These are phyloP conservation scores for Noctua janthe DNA, from an alignment of 2,888 invertebrate species.

Conservation along the genomic window DNA sequence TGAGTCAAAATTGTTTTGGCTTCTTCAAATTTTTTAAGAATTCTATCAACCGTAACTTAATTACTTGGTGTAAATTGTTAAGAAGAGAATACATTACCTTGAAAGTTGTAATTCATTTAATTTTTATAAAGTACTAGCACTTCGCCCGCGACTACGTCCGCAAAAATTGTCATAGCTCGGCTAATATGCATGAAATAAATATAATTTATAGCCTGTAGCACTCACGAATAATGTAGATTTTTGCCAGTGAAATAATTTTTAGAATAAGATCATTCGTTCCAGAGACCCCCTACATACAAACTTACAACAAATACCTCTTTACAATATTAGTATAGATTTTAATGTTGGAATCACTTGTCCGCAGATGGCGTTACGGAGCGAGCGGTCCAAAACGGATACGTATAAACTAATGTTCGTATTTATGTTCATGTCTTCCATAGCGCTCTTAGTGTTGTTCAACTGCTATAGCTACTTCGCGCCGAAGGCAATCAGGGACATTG, in stretches of 20 bases:
- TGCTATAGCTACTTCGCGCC: conserved; percentile 7
- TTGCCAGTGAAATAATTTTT: too few species aligned
- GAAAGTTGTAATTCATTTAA: not conserved
- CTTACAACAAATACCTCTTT: too few species aligned
- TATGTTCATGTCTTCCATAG: conserved; percentile 44
- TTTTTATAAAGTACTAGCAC: not conserved
- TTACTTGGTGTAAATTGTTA: not conserved
- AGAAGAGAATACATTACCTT: not conserved
- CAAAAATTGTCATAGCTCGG: too few species aligned
- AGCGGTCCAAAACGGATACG: conserved; percentile 57
- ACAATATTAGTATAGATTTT: not conserved
- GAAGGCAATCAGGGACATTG: conserved; percentile 5
- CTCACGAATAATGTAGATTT: too few species aligned
- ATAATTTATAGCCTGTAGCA: too few species aligned
- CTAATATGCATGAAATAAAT: too few species aligned
- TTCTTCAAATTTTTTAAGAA: too few species aligned
- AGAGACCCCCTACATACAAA: too few species aligned
- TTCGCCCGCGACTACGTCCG: too few species aligned
- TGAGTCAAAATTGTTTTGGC: too few species aligned
- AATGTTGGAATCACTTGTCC: conserved; percentile 52
- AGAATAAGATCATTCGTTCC: too few species aligned
- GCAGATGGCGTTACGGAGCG: conserved; percentile 62
- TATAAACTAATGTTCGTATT: conserved; percentile 73
- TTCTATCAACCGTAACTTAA: not conserved
- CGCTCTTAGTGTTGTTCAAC: conserved; percentile 16